Evolutionary conservation across 2,888 invertebrate genomes (phyloP).

Genomic region (Drosophila mulleri): DNA sequence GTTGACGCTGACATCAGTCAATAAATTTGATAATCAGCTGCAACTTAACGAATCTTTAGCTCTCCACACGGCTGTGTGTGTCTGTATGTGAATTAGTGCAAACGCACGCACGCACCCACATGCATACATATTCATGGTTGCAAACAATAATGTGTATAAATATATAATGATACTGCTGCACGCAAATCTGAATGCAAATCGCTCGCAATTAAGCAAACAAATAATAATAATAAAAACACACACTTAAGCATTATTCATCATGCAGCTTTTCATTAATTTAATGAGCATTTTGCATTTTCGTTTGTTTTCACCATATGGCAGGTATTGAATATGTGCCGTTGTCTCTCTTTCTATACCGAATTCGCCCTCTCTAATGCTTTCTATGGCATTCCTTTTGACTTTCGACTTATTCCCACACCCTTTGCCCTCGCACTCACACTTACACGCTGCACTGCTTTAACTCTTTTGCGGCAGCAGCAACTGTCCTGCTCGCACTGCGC

Average conservation of each 20-base stretch:
- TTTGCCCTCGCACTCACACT: constrained; percentile 11
- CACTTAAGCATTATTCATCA: constrained; percentile 19
- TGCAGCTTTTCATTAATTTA: neutral
- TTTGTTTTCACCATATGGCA: neutral
- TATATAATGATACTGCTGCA: constrained; percentile 13
- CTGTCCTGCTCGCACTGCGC: constrained; percentile 16
- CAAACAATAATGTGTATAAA: constrained; percentile 11
- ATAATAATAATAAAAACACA: constrained; percentile 1
- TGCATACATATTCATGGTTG: constrained; percentile 20
- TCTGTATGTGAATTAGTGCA: constrained; percentile 22
- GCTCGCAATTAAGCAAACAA: constrained; percentile 10
- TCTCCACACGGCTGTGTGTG: constrained; percentile 1
- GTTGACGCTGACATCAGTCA: constrained; percentile 66
- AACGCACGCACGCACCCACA: constrained; percentile 33
- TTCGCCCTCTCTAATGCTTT: neutral
- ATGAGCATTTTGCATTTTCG: constrained; percentile 4
- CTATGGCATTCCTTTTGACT: neutral
- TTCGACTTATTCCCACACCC: constrained; percentile 29
- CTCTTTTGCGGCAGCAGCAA: constrained; percentile 14
- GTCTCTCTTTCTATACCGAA: neutral
- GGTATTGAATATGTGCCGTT: neutral
- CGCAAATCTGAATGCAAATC: constrained; percentile 27
- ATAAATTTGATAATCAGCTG: constrained; percentile 73
- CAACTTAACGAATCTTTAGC: constrained; percentile 20
- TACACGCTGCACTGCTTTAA: constrained; percentile 4